Conservation (phyloP, 2,797 vertebrate species). For the Ctenopoma multispine region DNA sequence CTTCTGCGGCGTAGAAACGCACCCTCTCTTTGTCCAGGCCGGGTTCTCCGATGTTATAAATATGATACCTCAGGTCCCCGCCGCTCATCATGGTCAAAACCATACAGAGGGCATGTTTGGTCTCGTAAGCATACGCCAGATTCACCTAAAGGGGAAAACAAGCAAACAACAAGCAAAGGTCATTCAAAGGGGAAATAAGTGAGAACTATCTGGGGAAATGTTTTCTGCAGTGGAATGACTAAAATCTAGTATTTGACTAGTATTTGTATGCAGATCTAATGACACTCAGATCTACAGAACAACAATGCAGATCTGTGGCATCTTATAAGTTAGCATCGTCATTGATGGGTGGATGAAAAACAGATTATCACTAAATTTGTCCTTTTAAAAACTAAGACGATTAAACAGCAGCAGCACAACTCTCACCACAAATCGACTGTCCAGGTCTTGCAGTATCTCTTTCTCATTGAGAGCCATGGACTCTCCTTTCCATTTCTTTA, state of each 20-base stretch:
- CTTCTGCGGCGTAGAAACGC: constrained; percentile 88
- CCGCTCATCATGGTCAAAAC: constrained; percentile 91
- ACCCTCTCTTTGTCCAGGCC: constrained; percentile 82
- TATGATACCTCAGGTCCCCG: constrained; percentile 89
- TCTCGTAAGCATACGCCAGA: constrained; percentile 89
- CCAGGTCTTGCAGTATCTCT: constrained; percentile 86
- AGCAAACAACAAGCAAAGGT: no score
- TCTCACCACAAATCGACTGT: constrained; percentile 90
- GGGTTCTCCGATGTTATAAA: constrained; percentile 85
- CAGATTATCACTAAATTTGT: neutral
- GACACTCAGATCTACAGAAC: no score
- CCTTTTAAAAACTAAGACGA: no score
- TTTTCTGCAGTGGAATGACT: neutral
- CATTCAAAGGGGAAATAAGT: neutral
- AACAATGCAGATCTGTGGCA: no score
- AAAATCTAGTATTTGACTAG: no score
- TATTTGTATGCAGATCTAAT: neutral
- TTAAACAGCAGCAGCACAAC: no score
- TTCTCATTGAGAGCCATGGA: constrained; percentile 90
- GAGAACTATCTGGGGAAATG: neutral
- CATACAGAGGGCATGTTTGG: constrained; percentile 88
- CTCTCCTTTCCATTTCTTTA: constrained; percentile 89
- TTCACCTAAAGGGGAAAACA: constrained; percentile 79
- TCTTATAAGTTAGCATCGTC: no score
- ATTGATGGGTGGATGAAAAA: no score